These are phyloP conservation scores for Cecropterus lyciades DNA, from an alignment of 1,140 invertebrate genomes.

Conservation along the genomic window DNA sequence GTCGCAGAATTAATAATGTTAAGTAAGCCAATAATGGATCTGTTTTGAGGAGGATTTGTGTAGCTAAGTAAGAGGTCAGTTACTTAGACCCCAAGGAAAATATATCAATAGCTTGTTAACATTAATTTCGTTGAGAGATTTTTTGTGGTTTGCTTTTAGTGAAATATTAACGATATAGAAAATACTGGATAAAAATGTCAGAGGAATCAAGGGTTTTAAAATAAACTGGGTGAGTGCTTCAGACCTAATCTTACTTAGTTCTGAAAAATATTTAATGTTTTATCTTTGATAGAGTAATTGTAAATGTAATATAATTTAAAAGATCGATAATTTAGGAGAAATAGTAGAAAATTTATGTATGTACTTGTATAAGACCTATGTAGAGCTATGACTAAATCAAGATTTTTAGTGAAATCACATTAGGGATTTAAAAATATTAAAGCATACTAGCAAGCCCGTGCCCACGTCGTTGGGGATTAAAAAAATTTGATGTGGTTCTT, in stretches of 20 bases:
- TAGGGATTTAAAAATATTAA: too few relatives aligned
- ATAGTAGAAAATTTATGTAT: too few relatives aligned
- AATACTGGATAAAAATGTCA: not conserved
- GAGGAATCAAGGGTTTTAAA: slow-evolving; percentile 7
- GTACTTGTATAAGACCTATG: too few relatives aligned
- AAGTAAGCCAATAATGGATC: slow-evolving; percentile 45
- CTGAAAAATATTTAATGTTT: not conserved
- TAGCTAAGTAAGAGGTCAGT: slow-evolving; percentile 9
- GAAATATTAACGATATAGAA: not conserved
- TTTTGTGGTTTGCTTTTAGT: slow-evolving; percentile 13
- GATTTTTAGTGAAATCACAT: too few relatives aligned
- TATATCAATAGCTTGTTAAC: slow-evolving; percentile 26
- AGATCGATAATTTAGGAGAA: too few relatives aligned
- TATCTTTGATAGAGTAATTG: too few relatives aligned
- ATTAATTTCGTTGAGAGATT: slow-evolving; percentile 23
- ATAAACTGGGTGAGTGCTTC: slow-evolving; percentile 13
- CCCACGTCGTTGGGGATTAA: too few relatives aligned
- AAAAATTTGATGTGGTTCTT: too few relatives aligned
- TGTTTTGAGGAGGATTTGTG: slow-evolving; percentile 20
- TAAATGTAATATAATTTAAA: too few relatives aligned
- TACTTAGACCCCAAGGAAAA: slow-evolving; percentile 14
- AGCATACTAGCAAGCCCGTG: too few relatives aligned
- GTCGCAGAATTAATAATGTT: slow-evolving; percentile 54
- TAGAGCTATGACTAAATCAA: too few relatives aligned
- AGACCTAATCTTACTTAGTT: slow-evolving; percentile 5